These are phyloP conservation scores for Argopecten irradians DNA, from an alignment of 1,140 invertebrate genomes.

Conservation along the genomic window DNA sequence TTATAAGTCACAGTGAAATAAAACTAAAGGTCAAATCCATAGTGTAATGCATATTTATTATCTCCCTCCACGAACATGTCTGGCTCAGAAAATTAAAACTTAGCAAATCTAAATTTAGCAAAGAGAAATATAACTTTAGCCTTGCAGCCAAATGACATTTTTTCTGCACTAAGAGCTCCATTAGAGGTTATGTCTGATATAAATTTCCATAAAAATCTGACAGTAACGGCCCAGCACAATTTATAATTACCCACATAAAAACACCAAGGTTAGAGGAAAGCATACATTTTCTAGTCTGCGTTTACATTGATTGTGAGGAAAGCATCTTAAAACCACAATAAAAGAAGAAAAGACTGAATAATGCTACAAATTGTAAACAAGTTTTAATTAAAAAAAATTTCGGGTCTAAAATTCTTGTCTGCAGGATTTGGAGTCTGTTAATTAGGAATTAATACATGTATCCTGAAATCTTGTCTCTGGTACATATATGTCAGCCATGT, in stretches of 20 bases:
- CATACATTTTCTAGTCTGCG: not conserved
- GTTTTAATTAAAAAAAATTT: no score
- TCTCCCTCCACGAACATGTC: not conserved
- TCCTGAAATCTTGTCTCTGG: no score
- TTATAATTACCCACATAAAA: no score
- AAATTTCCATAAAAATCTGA: not conserved
- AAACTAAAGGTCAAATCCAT: not conserved
- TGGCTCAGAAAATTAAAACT: not conserved
- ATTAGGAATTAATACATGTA: no score
- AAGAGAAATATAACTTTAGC: slow-evolving; percentile 3
- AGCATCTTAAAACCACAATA: no score
- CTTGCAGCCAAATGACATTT: not conserved
- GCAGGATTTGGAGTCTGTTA: no score
- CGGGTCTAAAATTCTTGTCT: no score
- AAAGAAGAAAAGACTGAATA: no score
- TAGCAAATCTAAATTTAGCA: not conserved
- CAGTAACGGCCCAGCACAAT: not conserved
- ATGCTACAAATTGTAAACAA: no score
- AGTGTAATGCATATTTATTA: not conserved
- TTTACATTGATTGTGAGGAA: not conserved
- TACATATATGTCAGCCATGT: not conserved
- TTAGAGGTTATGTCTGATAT: not conserved
- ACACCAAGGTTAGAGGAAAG: no score
- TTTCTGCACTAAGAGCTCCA: not conserved
- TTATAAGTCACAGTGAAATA: not conserved